Percentiles rank a stretch among this genome's conserved stretches.
These are phyloP conservation scores for Drosophila incognita DNA, from an alignment of 2,888 invertebrate genomes.

Conservation along the genomic window DNA sequence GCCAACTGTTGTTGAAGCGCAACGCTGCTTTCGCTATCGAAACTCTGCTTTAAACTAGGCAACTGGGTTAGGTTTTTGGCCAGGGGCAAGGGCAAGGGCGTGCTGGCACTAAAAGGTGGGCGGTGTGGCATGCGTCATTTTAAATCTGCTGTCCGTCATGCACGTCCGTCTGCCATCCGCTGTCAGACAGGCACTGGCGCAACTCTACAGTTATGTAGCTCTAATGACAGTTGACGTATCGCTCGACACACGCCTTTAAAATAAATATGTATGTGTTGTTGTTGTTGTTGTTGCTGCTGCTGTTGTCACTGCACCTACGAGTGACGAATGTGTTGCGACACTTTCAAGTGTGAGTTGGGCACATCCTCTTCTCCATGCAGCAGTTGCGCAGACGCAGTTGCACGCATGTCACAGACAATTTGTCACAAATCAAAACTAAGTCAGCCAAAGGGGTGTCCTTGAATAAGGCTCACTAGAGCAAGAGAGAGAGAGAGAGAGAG, in stretches of 20 bases:
- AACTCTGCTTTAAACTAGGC: constrained; percentile 44
- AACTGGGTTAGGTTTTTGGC: constrained; percentile 46
- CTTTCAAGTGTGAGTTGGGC: constrained; percentile 65
- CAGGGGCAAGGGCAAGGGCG: constrained; percentile 27
- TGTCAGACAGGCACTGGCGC: constrained; percentile 4
- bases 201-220: constrained; percentile 38
- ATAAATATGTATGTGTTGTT: constrained; percentile 8
- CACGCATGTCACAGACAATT: constrained; percentile 71
- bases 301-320: constrained; percentile 52
- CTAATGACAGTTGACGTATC: constrained; percentile 75
- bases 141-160: constrained; percentile 41
- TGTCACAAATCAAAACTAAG: constrained; percentile 77
- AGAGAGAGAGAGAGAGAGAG: background rate
- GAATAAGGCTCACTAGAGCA: background rate
- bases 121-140: constrained; percentile 14
- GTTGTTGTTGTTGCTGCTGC: constrained; percentile 4
- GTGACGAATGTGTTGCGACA: constrained; percentile 80
- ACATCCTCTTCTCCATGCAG: constrained; percentile 20
- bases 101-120: background rate
- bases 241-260: constrained; percentile 59
- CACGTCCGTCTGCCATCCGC: constrained; percentile 40
- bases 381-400: constrained; percentile 25
- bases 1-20: constrained; percentile 35
- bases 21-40: constrained; percentile 35
- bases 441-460: constrained; percentile 71